phyloP scores from a whole-genome alignment of 2,113 vertebrate genomes.

The Rana temporaria region DNA sequence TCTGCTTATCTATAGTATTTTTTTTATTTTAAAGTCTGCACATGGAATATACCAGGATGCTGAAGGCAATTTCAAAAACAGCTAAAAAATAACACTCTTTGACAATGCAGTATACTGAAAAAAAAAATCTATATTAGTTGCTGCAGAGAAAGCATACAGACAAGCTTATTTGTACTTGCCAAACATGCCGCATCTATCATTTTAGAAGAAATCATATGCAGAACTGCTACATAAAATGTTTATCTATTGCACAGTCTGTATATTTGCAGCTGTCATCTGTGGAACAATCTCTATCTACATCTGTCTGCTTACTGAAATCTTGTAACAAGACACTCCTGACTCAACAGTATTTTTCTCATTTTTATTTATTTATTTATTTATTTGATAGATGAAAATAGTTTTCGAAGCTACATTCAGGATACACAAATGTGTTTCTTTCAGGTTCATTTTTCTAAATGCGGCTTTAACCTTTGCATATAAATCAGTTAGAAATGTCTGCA shows the following conservation, averaged over 20 bases:
- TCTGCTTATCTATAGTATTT: no score
- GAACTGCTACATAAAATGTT: constrained; percentile 34
- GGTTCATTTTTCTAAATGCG: background rate
- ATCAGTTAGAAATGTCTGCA: no score
- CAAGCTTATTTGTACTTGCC: constrained; percentile 42
- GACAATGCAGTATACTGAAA: background rate
- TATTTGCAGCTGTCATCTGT: constrained; percentile 46
- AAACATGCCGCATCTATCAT: constrained; percentile 13
- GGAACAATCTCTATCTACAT: constrained; percentile 15
- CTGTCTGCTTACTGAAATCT: constrained; percentile 22
- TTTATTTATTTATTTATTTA: background rate
- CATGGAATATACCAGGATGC: no score
- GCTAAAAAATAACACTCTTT: background rate
- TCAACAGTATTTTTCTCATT: background rate
- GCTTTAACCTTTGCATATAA: background rate
- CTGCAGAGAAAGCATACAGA: background rate
- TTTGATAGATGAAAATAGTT: constrained; percentile 12
- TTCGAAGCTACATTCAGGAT: background rate
- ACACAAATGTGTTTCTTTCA: constrained; percentile 1
- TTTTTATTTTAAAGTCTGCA: no score
- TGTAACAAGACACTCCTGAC: constrained; percentile 13
- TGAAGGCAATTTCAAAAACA: no score
- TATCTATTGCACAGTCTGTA: constrained; percentile 16
- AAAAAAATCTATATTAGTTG: constrained; percentile 7
- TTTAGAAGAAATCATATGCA: constrained; percentile 37